These are phyloP conservation scores for Trachymyrmex cornetzi DNA, from an alignment of 1,140 invertebrate genomes.

Conservation along the genomic window DNA sequence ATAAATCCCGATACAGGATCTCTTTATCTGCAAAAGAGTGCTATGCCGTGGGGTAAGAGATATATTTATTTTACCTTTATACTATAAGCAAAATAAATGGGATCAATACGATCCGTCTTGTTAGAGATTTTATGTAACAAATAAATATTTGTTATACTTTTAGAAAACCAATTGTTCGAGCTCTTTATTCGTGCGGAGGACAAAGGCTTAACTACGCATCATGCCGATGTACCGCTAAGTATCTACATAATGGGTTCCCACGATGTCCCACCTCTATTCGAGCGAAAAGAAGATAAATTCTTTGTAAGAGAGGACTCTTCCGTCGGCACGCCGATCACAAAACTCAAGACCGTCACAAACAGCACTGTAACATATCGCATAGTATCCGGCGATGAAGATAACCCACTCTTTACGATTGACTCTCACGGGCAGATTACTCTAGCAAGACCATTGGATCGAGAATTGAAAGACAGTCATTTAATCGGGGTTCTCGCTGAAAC, in stretches of 20 bases:
- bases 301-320: constrained; percentile 93
- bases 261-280: constrained; percentile 91
- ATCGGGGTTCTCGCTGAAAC: constrained; percentile 94
- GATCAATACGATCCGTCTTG: background rate
- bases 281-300: constrained; percentile 91
- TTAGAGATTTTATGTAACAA: background rate
- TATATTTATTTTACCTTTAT: constrained; percentile 25
- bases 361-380: constrained; percentile 90
- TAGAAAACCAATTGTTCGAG: constrained; percentile 94
- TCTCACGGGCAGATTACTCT: constrained; percentile 91
- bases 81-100: background rate
- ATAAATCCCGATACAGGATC: constrained; percentile 91
- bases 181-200: constrained; percentile 96
- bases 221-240: constrained; percentile 93
- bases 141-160: constrained; percentile 70
- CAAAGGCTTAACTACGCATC: constrained; percentile 90
- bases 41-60: constrained; percentile 87
- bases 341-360: constrained; percentile 88
- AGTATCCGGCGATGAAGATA: constrained; percentile 89
- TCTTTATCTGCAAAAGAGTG: constrained; percentile 89
- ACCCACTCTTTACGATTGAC: constrained; percentile 92
- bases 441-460: constrained; percentile 92
- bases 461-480: constrained; percentile 90
- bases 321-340: constrained; percentile 89
- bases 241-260: constrained; percentile 91